Evolutionary conservation across 2,797 vertebrate species (phyloP), one percentile per base, ranked within the genome.

Genomic region (Urophycis tenuis): DNA sequence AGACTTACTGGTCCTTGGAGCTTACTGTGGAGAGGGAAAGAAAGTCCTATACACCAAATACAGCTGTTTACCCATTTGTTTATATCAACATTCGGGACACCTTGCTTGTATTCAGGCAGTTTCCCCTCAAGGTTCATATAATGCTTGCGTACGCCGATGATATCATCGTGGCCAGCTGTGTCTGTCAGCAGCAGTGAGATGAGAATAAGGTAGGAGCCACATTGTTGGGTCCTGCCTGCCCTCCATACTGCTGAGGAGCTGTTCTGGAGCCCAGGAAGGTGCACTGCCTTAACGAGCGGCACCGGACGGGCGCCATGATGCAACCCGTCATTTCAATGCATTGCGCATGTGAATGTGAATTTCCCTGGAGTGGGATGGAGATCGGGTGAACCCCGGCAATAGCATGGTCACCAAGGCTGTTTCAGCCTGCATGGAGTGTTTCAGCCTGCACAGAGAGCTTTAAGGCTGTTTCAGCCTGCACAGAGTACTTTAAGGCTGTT

Each of bases 131-230:
- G 53, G 22, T 60, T 25, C n/a, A 60, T 60, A 25, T 60, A 60
- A 60, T n/a, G 53, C 53, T 60, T 60, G 53, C n/a, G 53, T 60
- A n/a, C 39, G 53, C 15, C 9, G 53, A 60, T 60, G 45, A 49
- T 49, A 60, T 60, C 53, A 60, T 45, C 45, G n/a, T 53, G 45
- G 45, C 53, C 53, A 60, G 53, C 53, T 60, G 53, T 60, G 53
- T 22, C 53, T 25, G 53, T 60, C 53, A 60, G 53, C 53, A 60
- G 53, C 53, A 6, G 17, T 60, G 53, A 60, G n/a, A 60, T 60
- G 53, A 25, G 53, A 22, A 49, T 60, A n/a, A 60, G 22, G 25
- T 60, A n/a, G 53, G 53, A 22, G 53, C 53, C 9, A 25, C 25
- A 25, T 60, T 60, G 53, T 60, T 60, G n/a, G n/a, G 53, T 60